Conservation (phyloP, 2,797 vertebrate species). For the Oreochromis mossambicus region DNA sequence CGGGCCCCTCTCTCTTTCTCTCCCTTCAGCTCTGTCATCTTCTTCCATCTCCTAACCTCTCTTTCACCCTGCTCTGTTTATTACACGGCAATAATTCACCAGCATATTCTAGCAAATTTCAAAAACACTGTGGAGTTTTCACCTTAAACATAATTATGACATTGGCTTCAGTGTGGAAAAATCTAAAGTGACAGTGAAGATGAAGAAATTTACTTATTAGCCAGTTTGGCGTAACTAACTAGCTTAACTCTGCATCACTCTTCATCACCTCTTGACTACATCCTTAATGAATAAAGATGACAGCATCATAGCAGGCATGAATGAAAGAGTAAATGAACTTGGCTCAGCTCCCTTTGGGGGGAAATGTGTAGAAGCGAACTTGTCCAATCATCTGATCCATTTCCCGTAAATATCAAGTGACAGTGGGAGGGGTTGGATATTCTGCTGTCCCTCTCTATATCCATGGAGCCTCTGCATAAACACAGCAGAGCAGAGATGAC, state of each 20-base stretch:
- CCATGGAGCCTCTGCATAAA: slow-evolving; percentile 45
- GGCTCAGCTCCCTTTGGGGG: neutral
- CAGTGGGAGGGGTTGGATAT: slow-evolving; percentile 33
- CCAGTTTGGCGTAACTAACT: neutral
- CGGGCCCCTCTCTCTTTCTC: slow-evolving; percentile 28
- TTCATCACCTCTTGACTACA: neutral
- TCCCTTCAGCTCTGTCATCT: slow-evolving; percentile 10
- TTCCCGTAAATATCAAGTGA: slow-evolving; percentile 50
- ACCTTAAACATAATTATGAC: neutral
- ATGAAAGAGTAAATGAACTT: neutral
- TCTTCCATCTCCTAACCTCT: neutral
- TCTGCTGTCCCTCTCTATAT: slow-evolving; percentile 20
- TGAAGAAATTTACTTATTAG: neutral
- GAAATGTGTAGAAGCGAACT: neutral
- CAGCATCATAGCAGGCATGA: neutral
- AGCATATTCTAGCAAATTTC: neutral
- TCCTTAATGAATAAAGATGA: neutral
- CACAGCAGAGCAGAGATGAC: slow-evolving; percentile 46
- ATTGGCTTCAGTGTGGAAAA: neutral
- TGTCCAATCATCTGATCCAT: slow-evolving; percentile 34
- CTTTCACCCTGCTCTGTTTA: neutral
- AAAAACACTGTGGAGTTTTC: neutral
- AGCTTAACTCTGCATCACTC: neutral
- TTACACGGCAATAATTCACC: neutral
- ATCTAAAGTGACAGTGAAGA: neutral